Evolutionary conservation across 2,888 invertebrate genomes (phyloP), one percentile per base, ranked within the genome.

Genomic region (Chrysolina americana): DNA sequence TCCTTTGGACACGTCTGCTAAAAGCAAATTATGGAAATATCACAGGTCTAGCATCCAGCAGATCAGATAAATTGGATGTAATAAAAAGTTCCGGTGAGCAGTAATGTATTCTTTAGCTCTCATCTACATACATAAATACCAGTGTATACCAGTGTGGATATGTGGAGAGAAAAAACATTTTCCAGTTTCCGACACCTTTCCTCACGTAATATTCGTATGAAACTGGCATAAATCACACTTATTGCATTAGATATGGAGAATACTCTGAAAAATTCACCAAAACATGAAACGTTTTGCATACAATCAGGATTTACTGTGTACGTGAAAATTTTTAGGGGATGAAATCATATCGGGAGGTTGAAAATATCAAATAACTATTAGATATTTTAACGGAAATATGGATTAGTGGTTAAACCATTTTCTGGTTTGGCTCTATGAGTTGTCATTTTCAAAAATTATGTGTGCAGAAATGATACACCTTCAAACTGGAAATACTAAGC

Each of bases 221-320:
- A 59, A 13, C 59, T 36, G 59, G 17, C 59, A 59, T 59, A 59
- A 59, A 28, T 59, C 59, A 59, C 36, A 36, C 36, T 59, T 59
- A 59, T 59, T n/a, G 36, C 59, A n/a, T 17, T 17, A 28, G 36
- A 59, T 59, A 59, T 28, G 59, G 6, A 59, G 28, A 59, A n/a
- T 23, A 28, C 28, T 59, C n/a, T 17, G 15, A 3, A 10, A 8
- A 59, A 59, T 59, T 23, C 28, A 4, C 36, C n/a, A 23, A 59
- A 28, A 59, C 59, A 9, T 15, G 36, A 9, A 59, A 36, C 36
- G 28, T 23, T 59, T 28, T 36, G n/a, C 36, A 36, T 8, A 59
- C 59, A 8, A 59, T 23, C 36, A 59, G 5, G 19, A 53, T 19
- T 53, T 13, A 23, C 21, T 3, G 10, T 53, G n/a, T 21, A 53